These are phyloP conservation scores for Andrena haemorrhoa DNA, from an alignment of 2,888 invertebrate genomes.

Conservation along the genomic window DNA sequence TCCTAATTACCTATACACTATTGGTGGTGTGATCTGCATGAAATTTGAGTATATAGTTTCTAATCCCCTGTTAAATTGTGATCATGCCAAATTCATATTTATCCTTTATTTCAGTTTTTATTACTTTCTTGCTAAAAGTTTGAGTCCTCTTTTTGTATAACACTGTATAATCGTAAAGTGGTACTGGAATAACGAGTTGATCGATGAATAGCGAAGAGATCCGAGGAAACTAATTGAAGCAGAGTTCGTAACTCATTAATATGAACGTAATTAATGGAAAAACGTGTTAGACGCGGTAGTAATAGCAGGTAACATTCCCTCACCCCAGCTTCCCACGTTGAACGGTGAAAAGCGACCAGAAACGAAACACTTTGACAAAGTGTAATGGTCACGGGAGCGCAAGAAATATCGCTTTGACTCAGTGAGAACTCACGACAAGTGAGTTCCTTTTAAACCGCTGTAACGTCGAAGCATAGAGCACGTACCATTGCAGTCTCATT, in stretches of 20 bases:
- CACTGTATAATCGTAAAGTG: background rate
- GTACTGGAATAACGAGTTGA: background rate
- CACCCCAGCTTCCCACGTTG: background rate
- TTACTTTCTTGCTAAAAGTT: background rate
- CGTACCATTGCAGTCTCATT: background rate
- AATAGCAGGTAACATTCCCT: background rate
- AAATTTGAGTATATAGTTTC: background rate
- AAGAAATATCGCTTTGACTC: conserved; percentile 4
- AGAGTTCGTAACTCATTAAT: conserved; percentile 1
- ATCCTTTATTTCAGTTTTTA: background rate
- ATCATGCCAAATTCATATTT: background rate
- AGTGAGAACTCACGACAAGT: background rate
- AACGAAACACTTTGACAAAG: background rate
- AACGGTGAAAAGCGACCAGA: conserved; percentile 7
- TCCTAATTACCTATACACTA: background rate
- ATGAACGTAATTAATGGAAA: conserved; percentile 12
- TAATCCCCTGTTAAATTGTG: background rate
- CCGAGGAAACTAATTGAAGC: background rate
- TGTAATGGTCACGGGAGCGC: background rate
- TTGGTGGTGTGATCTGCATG: background rate
- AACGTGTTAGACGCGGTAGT: conserved; percentile 6
- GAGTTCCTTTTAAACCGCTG: background rate
- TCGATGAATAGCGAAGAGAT: background rate
- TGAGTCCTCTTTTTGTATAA: background rate
- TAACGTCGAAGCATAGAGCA: background rate